A percentile compares a stretch with the other conserved stretches of the same genome.
phyloP scores from a whole-genome alignment of 35 echinoderm and acorn worm species.

The Anneissia japonica region DNA sequence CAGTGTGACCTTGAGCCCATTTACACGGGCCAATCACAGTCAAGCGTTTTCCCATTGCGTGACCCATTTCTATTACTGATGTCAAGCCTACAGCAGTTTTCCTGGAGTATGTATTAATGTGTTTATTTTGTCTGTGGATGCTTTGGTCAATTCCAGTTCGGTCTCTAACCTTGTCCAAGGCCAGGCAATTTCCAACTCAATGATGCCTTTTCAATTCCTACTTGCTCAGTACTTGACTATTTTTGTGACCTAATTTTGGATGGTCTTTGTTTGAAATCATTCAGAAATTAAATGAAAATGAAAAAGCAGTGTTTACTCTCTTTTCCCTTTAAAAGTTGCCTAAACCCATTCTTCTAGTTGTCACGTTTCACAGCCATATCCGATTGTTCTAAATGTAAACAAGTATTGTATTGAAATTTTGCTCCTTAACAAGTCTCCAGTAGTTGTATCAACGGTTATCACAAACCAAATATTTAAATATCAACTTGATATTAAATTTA shows the following conservation, averaged over 20 bases:
- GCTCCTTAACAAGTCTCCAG: neutral
- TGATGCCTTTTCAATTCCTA: neutral
- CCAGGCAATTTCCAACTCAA: neutral
- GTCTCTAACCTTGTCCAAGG: conserved; percentile 1
- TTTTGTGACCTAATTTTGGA: neutral
- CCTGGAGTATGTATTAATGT: conserved; percentile 1
- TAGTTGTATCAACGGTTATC: neutral
- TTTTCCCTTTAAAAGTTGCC: neutral
- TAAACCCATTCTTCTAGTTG: neutral
- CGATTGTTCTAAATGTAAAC: neutral
- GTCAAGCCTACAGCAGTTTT: neutral
- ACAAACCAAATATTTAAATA: neutral
- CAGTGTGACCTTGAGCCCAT: neutral
- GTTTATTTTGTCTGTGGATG: neutral
- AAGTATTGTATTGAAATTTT: neutral
- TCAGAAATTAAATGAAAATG: neutral
- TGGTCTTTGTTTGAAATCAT: neutral
- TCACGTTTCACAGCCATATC: neutral
- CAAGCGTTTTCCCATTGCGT: neutral
- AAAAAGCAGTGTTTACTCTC: neutral
- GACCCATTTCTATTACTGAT: neutral
- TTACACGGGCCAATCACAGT: neutral
- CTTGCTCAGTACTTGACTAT: neutral
- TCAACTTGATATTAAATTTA: neutral
- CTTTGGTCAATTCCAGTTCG: neutral